phyloP scores from a whole-genome alignment of 1,140 invertebrate genomes.

The Centruroides sculpturatus region DNA sequence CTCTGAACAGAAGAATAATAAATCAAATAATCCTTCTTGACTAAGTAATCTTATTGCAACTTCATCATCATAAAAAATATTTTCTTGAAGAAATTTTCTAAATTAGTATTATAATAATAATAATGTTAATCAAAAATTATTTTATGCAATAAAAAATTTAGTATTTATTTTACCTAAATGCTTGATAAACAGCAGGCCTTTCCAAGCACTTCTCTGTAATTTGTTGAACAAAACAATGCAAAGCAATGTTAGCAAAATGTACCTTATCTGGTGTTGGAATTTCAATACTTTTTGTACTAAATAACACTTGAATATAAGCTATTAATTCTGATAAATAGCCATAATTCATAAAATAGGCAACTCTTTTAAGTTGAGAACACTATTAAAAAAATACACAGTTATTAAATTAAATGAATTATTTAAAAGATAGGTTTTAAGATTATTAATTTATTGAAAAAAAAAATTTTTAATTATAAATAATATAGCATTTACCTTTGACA shows the following conservation, averaged over 20 bases:
- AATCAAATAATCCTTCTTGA: constrained; percentile 29
- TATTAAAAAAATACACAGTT: constrained; percentile 24
- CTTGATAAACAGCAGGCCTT: constrained; percentile 5
- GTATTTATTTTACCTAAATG: constrained; percentile 14
- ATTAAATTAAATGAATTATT: background rate
- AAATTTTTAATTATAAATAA: background rate
- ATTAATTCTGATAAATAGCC: constrained; percentile 53
- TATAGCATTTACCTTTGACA: constrained; percentile 42
- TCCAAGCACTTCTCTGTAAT: constrained; percentile 32
- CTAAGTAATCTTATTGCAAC: constrained; percentile 45
- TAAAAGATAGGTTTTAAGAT: background rate
- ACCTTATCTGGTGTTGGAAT: constrained; percentile 44
- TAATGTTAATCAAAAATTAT: background rate
- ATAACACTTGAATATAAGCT: constrained; percentile 41
- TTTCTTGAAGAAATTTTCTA: constrained; percentile 48
- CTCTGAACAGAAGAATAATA: constrained; percentile 22
- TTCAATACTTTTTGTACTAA: constrained; percentile 37
- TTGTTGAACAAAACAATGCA: constrained; percentile 49
- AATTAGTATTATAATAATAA: background rate
- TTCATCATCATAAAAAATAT: constrained; percentile 51
- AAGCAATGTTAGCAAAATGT: constrained; percentile 49
- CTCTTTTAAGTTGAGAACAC: constrained; percentile 49
- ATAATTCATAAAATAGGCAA: constrained; percentile 53
- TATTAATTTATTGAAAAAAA: background rate
- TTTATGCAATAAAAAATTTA: background rate